Base-by-base conservation (phyloP, 1,140 invertebrate genomes). In the Magallana gigas region DNA sequence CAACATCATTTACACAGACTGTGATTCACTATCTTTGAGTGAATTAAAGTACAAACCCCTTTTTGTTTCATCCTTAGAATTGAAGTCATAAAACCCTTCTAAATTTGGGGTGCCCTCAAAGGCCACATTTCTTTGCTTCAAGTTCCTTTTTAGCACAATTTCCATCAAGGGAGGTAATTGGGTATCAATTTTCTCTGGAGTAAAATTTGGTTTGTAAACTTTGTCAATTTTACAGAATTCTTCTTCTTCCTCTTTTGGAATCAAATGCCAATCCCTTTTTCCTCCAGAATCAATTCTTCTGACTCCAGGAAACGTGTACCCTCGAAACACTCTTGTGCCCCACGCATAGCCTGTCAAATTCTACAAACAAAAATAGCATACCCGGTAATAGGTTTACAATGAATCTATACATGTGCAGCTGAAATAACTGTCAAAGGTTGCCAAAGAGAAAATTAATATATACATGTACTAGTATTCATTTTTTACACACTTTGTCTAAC, bases 231-330 rank as follows among this genome's bases (percentile, higher is more conserved):
- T 60, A 85, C 90, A 90, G 62, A 88, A 91, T 29, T 85, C 84
- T 56, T 87, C 85, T 82, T 92, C 91, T 29, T 90, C 89, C 8
- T 91, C 91, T 84, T 87, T 91, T 1, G 89, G 90, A 16, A 92
- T 88, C 36, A 92, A 56, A 57, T 62, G 59, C 90, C 90, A 92
- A 71, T 92, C 91, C 11, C 64, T 64, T 83, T 89, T 88, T 59
- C 88, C 58, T 29, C 90, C 88, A 71, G 85, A 58, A 57, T 90
- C 86, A 14, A 91, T 90, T 83, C 60, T 68, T 1, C 36, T 14
- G 14, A 87, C 76, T 4, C 85, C 86, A 57, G 80, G 9, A 71
- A 60, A 85, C 18, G 84, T 83, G 36, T 88, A 62, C 3, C 90
- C 90, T 57, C 90, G 60, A 76, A 90, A 91, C 18, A 91, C 85